A percentile compares a stretch with the other conserved stretches of the same genome.
Evolutionary conservation across 2,797 vertebrate genomes (phyloP).

Genomic region (Aeoliscus strigatus): DNA sequence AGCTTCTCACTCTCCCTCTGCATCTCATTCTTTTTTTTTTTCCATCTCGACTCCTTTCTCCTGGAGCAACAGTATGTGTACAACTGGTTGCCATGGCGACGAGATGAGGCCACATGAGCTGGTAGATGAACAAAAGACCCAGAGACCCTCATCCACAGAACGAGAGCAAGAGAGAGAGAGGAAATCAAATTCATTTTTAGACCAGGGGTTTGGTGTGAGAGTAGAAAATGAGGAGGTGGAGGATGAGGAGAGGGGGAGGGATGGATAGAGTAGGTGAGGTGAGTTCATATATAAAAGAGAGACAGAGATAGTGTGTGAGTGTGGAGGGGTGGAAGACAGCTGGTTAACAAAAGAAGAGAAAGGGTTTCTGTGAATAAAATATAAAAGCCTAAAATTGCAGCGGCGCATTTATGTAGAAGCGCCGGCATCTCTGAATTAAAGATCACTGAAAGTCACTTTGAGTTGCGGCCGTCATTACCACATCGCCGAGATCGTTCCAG

Average conservation of each 20-base stretch:
- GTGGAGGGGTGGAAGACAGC: conserved; percentile 32
- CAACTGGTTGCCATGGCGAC: conserved; percentile 65
- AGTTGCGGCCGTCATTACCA: conserved; percentile 5
- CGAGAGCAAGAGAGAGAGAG: conserved; percentile 17
- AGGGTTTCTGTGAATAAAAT: conserved; percentile 14
- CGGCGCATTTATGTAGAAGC: conserved; percentile 27
- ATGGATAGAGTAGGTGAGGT: conserved; percentile 43
- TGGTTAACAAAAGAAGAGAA: conserved; percentile 26
- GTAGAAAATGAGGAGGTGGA: conserved; percentile 35
- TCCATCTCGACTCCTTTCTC: conserved; percentile 39
- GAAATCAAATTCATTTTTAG: conserved; percentile 65
- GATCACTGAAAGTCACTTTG: conserved; percentile 10
- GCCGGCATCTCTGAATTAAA: conserved; percentile 1
- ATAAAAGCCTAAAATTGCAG: conserved; percentile 25
- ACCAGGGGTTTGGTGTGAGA: conserved; percentile 41
- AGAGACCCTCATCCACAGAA: conserved; percentile 51
- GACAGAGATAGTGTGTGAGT: conserved; percentile 6
- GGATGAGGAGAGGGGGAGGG: conserved; percentile 12
- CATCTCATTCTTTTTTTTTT: conserved; percentile 44
- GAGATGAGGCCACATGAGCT: conserved; percentile 58
- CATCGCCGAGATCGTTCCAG: conserved; percentile 7
- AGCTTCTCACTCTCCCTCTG: conserved; percentile 33
- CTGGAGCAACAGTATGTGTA: conserved; percentile 67
- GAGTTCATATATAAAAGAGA: conserved; percentile 52
- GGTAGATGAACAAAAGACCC: conserved; percentile 68